Evolutionary conservation across 2,113 vertebrate species (phyloP), one percentile per base, ranked within the genome.

Genomic region (Mionectes macconnelli): DNA sequence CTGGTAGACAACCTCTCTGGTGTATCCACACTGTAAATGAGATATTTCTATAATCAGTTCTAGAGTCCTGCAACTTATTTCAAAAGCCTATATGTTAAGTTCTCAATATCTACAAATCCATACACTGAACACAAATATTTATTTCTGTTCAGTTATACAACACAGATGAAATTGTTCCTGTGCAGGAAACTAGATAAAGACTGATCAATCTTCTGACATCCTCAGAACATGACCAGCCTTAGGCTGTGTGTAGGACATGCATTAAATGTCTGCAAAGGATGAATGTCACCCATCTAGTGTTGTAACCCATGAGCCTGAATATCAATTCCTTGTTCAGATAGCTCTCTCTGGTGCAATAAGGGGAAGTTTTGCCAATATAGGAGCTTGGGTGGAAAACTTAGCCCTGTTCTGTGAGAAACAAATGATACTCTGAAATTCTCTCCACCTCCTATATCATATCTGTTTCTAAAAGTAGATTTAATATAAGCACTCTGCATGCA

Each of bases 401-500:
- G 21, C 52, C 55, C 60, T 86, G 19, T 78, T 95, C 44, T 44
- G 68, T 77, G 56, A 67, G 60, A 44, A 88, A 45, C 21, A 77
- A 50, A 92, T 63, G 20, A 10, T 28, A 35, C 24, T 64, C 55
- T 31, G 31, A 39, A 84, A 87, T 89, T 90, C 27, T 87, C 89
- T 94, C 67, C 76, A 79, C 44, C 66, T 89, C 50, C 68, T 95
- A 19, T 81, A 82, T 16, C 63, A 18, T 45, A 35, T 78, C 67
- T 86, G 53, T 96, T 95, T 92, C 57, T 76, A 75, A 62, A 82
- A 82, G 75, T 57, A 96, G 87, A 73, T 67, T 67, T 93, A 81
- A 91, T 49, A 44, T 90, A 79, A 92, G 40, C 19, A 76, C 49
- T 94, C 53, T 85, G 85, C 91, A 94, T 90, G 94, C 47, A 63